phyloP scores from a whole-genome alignment of 2,113 vertebrate genomes.

The Cettia cetti region DNA sequence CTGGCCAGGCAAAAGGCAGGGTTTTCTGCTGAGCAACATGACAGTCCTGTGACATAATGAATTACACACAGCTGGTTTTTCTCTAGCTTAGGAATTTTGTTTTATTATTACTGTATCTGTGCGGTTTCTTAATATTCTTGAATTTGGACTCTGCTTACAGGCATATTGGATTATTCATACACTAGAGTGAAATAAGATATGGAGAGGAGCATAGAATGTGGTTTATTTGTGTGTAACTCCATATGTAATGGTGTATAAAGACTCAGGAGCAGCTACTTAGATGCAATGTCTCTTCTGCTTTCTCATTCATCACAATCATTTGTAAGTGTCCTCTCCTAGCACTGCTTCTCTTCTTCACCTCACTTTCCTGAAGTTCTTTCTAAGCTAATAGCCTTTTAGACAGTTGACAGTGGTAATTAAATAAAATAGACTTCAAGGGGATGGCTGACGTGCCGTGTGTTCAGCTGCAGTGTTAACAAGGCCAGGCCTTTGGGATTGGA shows the following conservation, averaged over 20 bases:
- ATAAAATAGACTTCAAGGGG: not conserved
- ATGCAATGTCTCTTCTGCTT: not conserved
- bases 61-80: conserved; percentile 34
- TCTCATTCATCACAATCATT: not conserved
- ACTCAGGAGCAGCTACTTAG: not conserved
- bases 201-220: not conserved
- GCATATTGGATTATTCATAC: conserved; percentile 20
- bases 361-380: not conserved
- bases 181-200: not conserved
- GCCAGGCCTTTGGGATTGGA: not conserved
- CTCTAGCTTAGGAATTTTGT: conserved; percentile 20
- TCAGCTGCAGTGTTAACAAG: not conserved
- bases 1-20: not conserved
- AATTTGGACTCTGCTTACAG: conserved; percentile 9
- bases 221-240: conserved; percentile 15
- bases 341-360: not conserved
- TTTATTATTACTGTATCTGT: conserved; percentile 30
- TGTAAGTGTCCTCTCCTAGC: not conserved
- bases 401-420: not conserved
- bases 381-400: not conserved
- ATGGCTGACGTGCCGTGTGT: not conserved
- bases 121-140: conserved; percentile 24
- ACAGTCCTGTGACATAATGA: conserved; percentile 55
- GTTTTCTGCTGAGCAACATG: not conserved
- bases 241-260: not conserved